Conservation (phyloP, 1,140 invertebrate genomes). For the Cotesia chilonis region DNA sequence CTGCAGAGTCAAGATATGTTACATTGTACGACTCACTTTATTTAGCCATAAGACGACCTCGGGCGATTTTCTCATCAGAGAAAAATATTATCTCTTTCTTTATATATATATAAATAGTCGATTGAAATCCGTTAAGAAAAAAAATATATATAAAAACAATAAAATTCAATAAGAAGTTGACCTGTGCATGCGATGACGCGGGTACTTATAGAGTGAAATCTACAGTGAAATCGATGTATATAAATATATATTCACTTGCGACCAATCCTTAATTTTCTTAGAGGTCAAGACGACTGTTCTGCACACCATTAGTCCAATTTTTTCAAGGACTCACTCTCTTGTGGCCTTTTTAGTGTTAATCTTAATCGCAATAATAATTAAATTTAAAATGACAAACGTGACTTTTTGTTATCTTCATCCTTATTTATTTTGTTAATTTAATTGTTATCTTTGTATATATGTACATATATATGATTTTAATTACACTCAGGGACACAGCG, state of each 20-base stretch:
- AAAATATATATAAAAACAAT: too few species aligned
- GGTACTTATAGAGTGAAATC: conserved; percentile 11
- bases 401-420: not conserved
- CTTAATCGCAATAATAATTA: not conserved
- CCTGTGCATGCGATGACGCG: not conserved
- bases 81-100: not conserved
- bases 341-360: not conserved
- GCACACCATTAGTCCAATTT: conserved; percentile 11
- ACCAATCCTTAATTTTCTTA: conserved; percentile 11
- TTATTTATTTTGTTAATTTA: not conserved
- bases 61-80: conserved; percentile 11
- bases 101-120: too few species aligned
- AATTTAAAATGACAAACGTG: not conserved
- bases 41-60: conserved; percentile 13
- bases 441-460: too few species aligned
- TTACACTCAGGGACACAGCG: too few species aligned
- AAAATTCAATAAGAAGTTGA: not conserved
- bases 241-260: not conserved
- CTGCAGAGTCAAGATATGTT: not conserved
- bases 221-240: not conserved
- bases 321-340: not conserved
- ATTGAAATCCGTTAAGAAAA: not conserved
- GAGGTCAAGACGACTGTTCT: not conserved
- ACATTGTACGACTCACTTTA: conserved; percentile 8
- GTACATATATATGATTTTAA: too few species aligned